Evolutionary conservation across 2,113 vertebrate genomes (phyloP), one percentile per base, ranked within the genome.

Genomic region (Centropus bengalensis): DNA sequence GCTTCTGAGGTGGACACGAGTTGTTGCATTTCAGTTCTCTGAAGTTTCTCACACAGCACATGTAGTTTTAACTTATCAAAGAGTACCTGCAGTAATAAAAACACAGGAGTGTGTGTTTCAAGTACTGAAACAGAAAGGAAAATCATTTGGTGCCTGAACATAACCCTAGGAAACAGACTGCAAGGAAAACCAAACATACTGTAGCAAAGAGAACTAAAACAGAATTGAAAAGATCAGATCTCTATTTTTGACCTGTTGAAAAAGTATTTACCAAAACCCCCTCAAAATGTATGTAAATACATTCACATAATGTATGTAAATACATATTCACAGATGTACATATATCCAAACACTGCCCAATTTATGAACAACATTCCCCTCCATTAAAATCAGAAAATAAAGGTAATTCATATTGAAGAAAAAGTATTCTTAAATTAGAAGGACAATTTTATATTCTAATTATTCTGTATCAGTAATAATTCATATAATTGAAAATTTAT

Each of bases 1-100:
- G 97, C 97, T 96, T 99, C 99, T 6, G 99, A 99, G 14, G 99
- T 99, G 32, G 99, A 99, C 55, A 97, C 98, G 15, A 98, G 96
- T 33, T 98, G 98, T 58, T 96, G 98, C 62, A 97, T 97, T 84
- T 98, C 87, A 16, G 98, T 98, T 96, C 82, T 98, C 47, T 98
- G 98, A 68, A 99, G 92, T 42, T 97, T 98, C 89, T 98, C 98
- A 94, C 98, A 98, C 45, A 96, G 94, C 6, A 97, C 91, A 38
- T 99, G 98, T 49, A 99, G 98, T 58, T 97, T 98, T 42, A 99
- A 96, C 83, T 99, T 99, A 79, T 98, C 98, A 94, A 99, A 99
- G 28, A 99, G 97, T 71, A 99, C 96, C 99, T 99, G 91, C 38
- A 93, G 42, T 10, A 91, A 55, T 66, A 91, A 73, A 80, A 70